phyloP scores from a whole-genome alignment of 2,888 invertebrate species.

The Orchestes rusci region DNA sequence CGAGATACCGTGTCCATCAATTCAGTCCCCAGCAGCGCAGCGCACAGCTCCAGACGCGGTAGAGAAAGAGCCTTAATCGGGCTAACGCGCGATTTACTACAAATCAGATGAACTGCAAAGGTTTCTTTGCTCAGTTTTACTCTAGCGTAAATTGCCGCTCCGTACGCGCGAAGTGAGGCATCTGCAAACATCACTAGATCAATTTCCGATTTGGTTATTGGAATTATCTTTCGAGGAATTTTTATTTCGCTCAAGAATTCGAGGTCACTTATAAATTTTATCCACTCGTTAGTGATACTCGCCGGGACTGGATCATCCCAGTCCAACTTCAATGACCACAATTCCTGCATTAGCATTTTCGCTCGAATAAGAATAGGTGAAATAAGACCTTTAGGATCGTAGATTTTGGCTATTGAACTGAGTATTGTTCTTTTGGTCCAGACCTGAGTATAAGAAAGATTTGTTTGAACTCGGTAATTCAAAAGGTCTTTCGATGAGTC shows the following conservation, averaged over 20 bases:
- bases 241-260: neutral
- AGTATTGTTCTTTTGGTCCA: neutral
- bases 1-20: too few relatives aligned
- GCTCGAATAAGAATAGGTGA: neutral
- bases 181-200: neutral
- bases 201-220: neutral
- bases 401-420: neutral
- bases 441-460: neutral
- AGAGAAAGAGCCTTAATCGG: too few relatives aligned
- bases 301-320: neutral
- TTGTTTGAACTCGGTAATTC: neutral
- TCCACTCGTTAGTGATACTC: neutral
- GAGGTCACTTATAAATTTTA: neutral
- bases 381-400: neutral
- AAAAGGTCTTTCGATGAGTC: too few relatives aligned
- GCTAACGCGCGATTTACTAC: too few relatives aligned
- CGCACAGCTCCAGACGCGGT: too few relatives aligned
- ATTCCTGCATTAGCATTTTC: constrained; percentile 1
- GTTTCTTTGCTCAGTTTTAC: too few relatives aligned
- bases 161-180: too few relatives aligned
- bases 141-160: too few relatives aligned
- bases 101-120: too few relatives aligned
- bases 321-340: neutral
- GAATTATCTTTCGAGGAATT: neutral
- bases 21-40: too few relatives aligned